A percentile compares a stretch with the other conserved stretches of the same genome.
These are phyloP conservation scores for Ectropis crepuscularia DNA, from an alignment of 2,888 invertebrate genomes.

Conservation along the genomic window DNA sequence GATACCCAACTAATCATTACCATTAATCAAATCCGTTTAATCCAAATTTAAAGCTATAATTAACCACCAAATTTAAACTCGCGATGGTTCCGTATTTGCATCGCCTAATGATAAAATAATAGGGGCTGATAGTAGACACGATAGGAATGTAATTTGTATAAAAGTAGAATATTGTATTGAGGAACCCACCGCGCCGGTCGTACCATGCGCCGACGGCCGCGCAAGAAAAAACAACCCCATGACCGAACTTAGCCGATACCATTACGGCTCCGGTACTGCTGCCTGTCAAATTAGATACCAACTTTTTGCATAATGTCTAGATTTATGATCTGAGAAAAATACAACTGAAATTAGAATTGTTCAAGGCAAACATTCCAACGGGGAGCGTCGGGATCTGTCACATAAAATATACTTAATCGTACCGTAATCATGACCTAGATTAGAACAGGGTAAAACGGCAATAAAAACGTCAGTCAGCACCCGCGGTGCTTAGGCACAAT, in stretches of 20 bases:
- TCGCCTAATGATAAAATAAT: slow-evolving; percentile 82
- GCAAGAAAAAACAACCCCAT: slow-evolving; percentile 76
- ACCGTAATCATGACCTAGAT: slow-evolving; percentile 57
- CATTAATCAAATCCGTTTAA: slow-evolving; percentile 40
- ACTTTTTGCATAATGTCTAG: slow-evolving; percentile 58
- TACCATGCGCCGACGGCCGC: slow-evolving; percentile 72
- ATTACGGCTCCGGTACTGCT: slow-evolving; percentile 57
- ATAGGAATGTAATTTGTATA: slow-evolving; percentile 83
- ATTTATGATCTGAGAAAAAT: slow-evolving; percentile 57
- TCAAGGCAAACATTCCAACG: slow-evolving; percentile 44
- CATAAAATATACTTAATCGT: slow-evolving; percentile 48
- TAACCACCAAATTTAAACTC: slow-evolving; percentile 64
- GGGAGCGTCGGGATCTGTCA: slow-evolving; percentile 36
- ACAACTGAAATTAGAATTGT: slow-evolving; percentile 49
- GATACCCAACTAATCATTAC: slow-evolving; percentile 37
- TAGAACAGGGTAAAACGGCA: slow-evolving; percentile 53
- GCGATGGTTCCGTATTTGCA: slow-evolving; percentile 67
- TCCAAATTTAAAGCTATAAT: slow-evolving; percentile 49
- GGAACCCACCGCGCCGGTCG: slow-evolving; percentile 64
- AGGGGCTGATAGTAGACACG: slow-evolving; percentile 78
- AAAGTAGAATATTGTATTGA: slow-evolving; percentile 74
- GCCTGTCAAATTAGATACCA: slow-evolving; percentile 58
- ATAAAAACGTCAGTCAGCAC: slow-evolving; percentile 64
- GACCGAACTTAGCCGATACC: slow-evolving; percentile 66
- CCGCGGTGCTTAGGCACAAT: slow-evolving; percentile 64